Evolutionary conservation across 2,888 invertebrate species (phyloP).

Genomic region (Siphlonurus alternatus): DNA sequence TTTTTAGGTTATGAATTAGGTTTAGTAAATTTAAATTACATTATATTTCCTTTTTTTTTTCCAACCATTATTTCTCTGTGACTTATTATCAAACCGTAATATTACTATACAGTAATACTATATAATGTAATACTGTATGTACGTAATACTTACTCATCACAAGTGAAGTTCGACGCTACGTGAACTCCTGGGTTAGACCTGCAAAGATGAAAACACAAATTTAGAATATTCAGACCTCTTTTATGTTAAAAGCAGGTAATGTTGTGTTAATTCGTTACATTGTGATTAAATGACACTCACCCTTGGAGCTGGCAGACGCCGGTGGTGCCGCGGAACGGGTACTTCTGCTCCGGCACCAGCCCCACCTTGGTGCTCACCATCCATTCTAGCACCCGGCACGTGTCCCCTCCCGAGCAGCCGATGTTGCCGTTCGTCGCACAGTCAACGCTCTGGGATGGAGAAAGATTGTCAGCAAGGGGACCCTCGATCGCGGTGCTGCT

Average conservation of each 20-base stretch:
- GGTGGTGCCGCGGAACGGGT: constrained; percentile 35
- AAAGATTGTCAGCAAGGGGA: too few species aligned
- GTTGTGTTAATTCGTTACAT: constrained; percentile 7
- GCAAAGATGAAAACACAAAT: constrained; percentile 15
- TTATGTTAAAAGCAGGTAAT: constrained; percentile 6
- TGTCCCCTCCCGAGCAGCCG: constrained; percentile 68
- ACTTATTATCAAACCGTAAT: too few species aligned
- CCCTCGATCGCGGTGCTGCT: too few species aligned
- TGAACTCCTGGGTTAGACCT: constrained; percentile 29
- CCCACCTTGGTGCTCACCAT: constrained; percentile 35
- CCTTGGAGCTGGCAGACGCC: constrained; percentile 18
- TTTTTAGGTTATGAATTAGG: too few species aligned
- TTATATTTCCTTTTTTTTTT: too few species aligned
- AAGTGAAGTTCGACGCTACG: constrained; percentile 37
- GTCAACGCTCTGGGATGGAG: constrained; percentile 47
- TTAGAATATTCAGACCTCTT: background rate
- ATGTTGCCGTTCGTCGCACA: constrained; percentile 54
- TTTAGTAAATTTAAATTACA: too few species aligned
- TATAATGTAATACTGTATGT: too few species aligned
- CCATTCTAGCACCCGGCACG: constrained; percentile 63
- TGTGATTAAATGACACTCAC: constrained; percentile 12
- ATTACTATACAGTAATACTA: too few species aligned
- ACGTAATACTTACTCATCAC: constrained; percentile 48
- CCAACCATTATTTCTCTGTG: too few species aligned
- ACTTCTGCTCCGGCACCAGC: constrained; percentile 37